A percentile compares a stretch with the other conserved stretches of the same genome.
phyloP scores from a whole-genome alignment of 2,888 invertebrate species.

The Drosophila yooni region DNA sequence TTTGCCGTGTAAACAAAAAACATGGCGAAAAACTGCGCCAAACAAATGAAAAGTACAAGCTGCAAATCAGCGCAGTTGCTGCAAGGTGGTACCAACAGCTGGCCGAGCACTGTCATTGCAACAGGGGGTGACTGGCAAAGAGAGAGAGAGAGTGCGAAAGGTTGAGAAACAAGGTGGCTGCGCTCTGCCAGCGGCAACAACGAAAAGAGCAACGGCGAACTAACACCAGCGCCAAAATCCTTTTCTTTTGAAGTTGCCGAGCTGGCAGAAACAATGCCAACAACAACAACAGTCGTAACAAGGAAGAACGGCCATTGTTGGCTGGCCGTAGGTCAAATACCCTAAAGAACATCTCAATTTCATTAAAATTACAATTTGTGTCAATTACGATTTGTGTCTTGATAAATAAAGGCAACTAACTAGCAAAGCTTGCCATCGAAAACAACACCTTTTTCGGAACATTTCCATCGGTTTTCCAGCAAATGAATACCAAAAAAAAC shows the following conservation, averaged over 20 bases:
- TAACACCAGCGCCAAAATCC: slow-evolving; percentile 61
- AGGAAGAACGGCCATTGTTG: not conserved
- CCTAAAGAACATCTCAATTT: not conserved
- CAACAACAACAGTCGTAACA: slow-evolving; percentile 3
- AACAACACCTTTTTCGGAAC: not conserved
- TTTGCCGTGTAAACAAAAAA: slow-evolving; percentile 76
- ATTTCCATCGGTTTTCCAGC: not conserved
- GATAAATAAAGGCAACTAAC: not conserved
- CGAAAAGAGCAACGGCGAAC: slow-evolving; percentile 55
- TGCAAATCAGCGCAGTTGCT: slow-evolving; percentile 76
- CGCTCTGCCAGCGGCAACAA: slow-evolving; percentile 32
- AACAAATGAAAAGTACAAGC: slow-evolving; percentile 61
- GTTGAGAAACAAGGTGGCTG: slow-evolving; percentile 39
- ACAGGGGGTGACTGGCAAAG: slow-evolving; percentile 1
- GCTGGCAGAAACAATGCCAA: slow-evolving; percentile 22
- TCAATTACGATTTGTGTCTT: not conserved
- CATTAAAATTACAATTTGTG: not conserved
- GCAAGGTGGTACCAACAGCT: slow-evolving; percentile 66
- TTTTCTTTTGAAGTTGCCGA: slow-evolving; percentile 61
- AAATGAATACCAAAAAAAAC: not conserved
- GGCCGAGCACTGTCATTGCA: slow-evolving; percentile 22
- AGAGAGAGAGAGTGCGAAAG: not conserved
- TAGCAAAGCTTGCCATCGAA: not conserved
- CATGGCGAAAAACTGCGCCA: slow-evolving; percentile 45
- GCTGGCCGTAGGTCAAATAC: not conserved